Conservation (phyloP, 2,888 invertebrate genomes). For the Ennomos erosarius region DNA sequence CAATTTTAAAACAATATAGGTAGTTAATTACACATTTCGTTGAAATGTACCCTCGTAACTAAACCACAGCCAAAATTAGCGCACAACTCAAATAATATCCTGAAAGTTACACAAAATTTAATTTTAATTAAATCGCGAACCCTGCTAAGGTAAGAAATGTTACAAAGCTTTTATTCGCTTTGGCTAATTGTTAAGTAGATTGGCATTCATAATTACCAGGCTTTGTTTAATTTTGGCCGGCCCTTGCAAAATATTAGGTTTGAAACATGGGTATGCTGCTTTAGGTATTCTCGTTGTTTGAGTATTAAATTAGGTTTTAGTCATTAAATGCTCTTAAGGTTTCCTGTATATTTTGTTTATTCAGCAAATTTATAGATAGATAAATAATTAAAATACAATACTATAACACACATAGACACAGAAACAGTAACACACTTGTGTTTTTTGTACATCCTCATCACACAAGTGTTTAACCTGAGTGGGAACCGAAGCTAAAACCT, state of each 20-base stretch:
- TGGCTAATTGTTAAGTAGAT: conserved; percentile 51
- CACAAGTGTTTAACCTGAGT: too few relatives aligned
- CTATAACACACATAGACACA: too few relatives aligned
- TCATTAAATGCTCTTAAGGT: not conserved
- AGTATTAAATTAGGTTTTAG: not conserved
- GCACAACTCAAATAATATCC: conserved; percentile 37
- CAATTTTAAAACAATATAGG: not conserved
- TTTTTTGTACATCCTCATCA: too few relatives aligned
- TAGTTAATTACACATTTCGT: conserved; percentile 6
- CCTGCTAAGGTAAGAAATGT: conserved; percentile 45
- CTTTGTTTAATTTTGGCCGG: conserved; percentile 47
- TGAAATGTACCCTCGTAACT: conserved; percentile 14
- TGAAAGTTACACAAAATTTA: conserved; percentile 39
- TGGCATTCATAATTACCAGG: conserved; percentile 52
- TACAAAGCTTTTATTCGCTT: conserved; percentile 46
- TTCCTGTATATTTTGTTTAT: too few relatives aligned
- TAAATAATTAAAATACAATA: too few relatives aligned
- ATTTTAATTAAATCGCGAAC: conserved; percentile 51
- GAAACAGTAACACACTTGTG: too few relatives aligned
- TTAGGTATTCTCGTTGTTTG: not conserved
- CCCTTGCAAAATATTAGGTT: conserved; percentile 28
- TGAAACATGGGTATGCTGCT: conserved; percentile 4
- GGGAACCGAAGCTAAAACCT: too few relatives aligned
- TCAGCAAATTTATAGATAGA: too few relatives aligned
- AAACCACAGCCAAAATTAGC: conserved; percentile 18